phyloP scores from a whole-genome alignment of 1,140 invertebrate species.

The Lasioglossum baleicum region DNA sequence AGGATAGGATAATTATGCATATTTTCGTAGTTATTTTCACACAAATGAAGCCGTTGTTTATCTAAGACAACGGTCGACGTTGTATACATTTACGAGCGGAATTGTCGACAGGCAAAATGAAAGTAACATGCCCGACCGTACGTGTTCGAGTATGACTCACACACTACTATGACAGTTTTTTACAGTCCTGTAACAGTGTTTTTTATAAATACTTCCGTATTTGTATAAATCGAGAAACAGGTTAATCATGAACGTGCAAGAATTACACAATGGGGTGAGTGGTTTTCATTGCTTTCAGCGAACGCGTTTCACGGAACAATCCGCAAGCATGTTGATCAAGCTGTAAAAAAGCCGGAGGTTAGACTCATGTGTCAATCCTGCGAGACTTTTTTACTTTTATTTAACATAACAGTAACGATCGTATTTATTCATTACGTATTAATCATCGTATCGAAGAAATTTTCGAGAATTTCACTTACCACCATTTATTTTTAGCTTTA shows the following conservation, averaged over 20 bases:
- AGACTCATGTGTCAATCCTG: slow-evolving; percentile 34
- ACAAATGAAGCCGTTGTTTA: not conserved
- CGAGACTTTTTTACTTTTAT: slow-evolving; percentile 5
- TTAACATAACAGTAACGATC: not conserved
- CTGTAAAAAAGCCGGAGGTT: slow-evolving; percentile 33
- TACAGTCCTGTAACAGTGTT: slow-evolving; percentile 33
- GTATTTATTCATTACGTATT: not conserved
- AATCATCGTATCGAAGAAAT: not conserved
- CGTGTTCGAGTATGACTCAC: slow-evolving; percentile 49
- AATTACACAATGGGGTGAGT: slow-evolving; percentile 52
- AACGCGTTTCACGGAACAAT: not conserved
- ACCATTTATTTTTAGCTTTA: not conserved
- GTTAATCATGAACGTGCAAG: slow-evolving; percentile 47
- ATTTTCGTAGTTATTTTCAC: slow-evolving; percentile 15
- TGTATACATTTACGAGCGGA: not conserved
- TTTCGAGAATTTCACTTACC: not conserved
- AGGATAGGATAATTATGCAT: slow-evolving; percentile 10
- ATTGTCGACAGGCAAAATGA: slow-evolving; percentile 6
- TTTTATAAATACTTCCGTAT: slow-evolving; percentile 28
- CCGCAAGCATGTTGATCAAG: not conserved
- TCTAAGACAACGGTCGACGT: not conserved
- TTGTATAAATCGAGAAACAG: slow-evolving; percentile 1
- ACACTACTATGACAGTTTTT: slow-evolving; percentile 31
- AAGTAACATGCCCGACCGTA: slow-evolving; percentile 18
- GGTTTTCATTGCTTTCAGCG: not conserved